A percentile compares a stretch with the other conserved stretches of the same genome.
Conservation (phyloP, 2,113 vertebrate species). For the Menidia beryllina region DNA sequence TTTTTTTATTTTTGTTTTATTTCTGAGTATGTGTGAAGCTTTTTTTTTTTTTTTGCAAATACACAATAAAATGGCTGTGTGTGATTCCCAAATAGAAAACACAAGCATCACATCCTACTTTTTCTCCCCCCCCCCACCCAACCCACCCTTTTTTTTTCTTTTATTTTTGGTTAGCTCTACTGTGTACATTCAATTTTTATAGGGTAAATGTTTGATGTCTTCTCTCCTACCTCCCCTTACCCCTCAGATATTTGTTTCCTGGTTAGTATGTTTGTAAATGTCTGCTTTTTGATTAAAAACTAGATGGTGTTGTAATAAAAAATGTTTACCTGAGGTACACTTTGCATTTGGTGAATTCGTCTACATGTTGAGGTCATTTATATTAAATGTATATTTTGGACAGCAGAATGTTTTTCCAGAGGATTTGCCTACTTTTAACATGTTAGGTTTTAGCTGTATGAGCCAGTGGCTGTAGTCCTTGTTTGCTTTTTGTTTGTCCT, state of each 20-base stretch:
- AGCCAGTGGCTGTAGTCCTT: neutral
- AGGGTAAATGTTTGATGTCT: conserved; percentile 81
- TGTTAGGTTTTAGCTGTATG: neutral
- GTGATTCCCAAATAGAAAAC: conserved; percentile 51
- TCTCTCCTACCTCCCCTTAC: conserved; percentile 39
- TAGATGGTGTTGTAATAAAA: conserved; percentile 99
- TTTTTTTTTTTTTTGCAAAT: conserved; percentile 77
- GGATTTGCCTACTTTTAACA: conserved; percentile 14
- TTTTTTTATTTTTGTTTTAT: conserved; percentile 96
- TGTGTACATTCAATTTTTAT: conserved; percentile 97
- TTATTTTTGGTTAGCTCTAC: conserved; percentile 86
- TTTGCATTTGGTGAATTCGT: conserved; percentile 83
- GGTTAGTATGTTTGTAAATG: conserved; percentile 95
- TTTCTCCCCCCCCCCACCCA: no score
- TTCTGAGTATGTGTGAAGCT: conserved; percentile 89
- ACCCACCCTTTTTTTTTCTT: conserved; percentile 1
- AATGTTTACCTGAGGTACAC: conserved; percentile 96
- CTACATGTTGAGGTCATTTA: conserved; percentile 84
- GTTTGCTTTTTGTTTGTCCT: neutral
- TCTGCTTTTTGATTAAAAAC: conserved; percentile 93
- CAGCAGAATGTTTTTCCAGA: conserved; percentile 44
- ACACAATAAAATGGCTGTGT: conserved; percentile 60
- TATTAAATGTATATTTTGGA: conserved; percentile 69
- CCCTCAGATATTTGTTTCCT: conserved; percentile 80
- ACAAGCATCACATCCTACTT: conserved; percentile 44